These are phyloP conservation scores for Dendrocincla tyrannina DNA, from an alignment of 2,797 vertebrate species.

Conservation along the genomic window DNA sequence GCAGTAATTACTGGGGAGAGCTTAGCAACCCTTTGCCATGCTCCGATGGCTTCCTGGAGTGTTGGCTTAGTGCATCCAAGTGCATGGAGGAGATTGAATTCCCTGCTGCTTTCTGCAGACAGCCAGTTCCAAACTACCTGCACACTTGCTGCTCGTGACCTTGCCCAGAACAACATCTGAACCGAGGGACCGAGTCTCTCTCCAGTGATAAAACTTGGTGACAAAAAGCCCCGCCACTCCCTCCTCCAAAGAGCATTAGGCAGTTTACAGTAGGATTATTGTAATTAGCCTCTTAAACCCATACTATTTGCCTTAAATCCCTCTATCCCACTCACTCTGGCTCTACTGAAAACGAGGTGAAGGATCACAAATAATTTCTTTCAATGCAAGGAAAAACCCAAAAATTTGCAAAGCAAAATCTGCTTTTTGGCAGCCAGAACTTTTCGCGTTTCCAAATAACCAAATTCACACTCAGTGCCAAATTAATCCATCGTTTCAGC, in stretches of 20 bases:
- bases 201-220: background rate
- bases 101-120: background rate
- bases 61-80: background rate
- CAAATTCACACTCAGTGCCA: background rate
- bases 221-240: background rate
- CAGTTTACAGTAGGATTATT: background rate
- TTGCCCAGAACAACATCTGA: background rate
- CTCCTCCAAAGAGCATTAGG: background rate
- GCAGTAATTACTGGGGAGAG: background rate
- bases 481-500: background rate
- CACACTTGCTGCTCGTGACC: background rate
- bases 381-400: no score
- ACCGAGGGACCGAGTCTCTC: background rate
- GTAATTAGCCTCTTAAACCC: background rate
- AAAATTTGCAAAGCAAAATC: background rate
- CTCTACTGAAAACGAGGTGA: background rate
- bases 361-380: background rate
- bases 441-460: background rate
- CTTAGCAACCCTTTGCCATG: background rate
- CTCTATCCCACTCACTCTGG: background rate
- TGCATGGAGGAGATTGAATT: slow-evolving; percentile 6
- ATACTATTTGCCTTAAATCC: background rate
- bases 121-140: slow-evolving; percentile 14
- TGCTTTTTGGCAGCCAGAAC: background rate
- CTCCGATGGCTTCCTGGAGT: background rate